Evolutionary conservation across 2,797 vertebrate genomes (phyloP).

Genomic region (Bovichtus variegatus): DNA sequence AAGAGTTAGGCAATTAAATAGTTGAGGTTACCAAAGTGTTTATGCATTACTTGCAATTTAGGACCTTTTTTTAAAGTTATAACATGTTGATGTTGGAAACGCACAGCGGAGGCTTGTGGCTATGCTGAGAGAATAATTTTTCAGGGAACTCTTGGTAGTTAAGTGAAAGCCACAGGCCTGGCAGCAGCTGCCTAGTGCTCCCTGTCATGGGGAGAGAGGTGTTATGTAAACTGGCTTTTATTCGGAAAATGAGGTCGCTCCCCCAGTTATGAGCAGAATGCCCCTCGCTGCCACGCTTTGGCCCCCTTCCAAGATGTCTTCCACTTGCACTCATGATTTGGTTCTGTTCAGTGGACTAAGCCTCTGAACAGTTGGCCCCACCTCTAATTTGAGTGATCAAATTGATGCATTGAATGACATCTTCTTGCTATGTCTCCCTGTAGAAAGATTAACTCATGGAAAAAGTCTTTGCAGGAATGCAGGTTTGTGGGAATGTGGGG

Average conservation of each 20-base stretch:
- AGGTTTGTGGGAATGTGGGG: conserved; percentile 67
- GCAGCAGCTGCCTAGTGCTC: conserved; percentile 74
- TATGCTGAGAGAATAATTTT: conserved; percentile 54
- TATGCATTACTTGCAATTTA: conserved; percentile 52
- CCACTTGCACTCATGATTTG: conserved; percentile 72
- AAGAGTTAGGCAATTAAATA: conserved; percentile 37
- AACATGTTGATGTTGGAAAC: conserved; percentile 58
- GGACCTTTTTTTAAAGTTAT: conserved; percentile 30
- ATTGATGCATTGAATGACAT: conserved; percentile 64
- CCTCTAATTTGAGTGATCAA: conserved; percentile 62
- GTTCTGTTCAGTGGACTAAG: conserved; percentile 61
- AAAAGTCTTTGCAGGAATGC: conserved; percentile 77
- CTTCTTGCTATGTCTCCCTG: conserved; percentile 47
- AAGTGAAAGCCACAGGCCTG: conserved; percentile 69
- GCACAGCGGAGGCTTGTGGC: conserved; percentile 39
- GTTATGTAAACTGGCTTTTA: conserved; percentile 85
- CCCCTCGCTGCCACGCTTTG: conserved; percentile 69
- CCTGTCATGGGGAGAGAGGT: conserved; percentile 78
- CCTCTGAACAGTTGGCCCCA: conserved; percentile 50
- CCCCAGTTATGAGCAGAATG: conserved; percentile 82
- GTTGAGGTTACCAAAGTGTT: conserved; percentile 51
- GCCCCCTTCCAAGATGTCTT: conserved; percentile 75
- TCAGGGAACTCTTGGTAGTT: conserved; percentile 62
- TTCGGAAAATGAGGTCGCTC: conserved; percentile 81
- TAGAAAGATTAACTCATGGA: conserved; percentile 77